Evolutionary conservation across 2,113 vertebrate species (phyloP), one percentile per base, ranked within the genome.

Genomic region (Hyla sarda): DNA sequence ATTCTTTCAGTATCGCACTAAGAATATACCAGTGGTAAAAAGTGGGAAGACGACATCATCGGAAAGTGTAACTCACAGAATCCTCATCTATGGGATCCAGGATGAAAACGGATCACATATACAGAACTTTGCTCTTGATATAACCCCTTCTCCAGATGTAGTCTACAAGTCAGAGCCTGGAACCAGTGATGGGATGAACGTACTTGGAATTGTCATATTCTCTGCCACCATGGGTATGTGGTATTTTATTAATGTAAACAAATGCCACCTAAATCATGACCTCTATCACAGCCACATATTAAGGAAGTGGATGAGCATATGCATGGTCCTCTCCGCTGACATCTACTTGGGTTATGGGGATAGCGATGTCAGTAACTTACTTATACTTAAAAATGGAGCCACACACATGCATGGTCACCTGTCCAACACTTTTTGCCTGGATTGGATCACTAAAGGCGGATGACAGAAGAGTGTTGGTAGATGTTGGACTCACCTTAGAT

Each of bases 151-250:
- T 0, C 97, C 97, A 0, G 97, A 99, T 82, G 94, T 99, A 80
- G 90, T 97, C 80, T 96, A 99, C 93, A 97, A 96, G 83, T 97
- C 97, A 0, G 96, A 97, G 2, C 97, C 97, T 0, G 97, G 96
- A 25, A 96, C 96, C 67, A 99, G 96, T 0, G 97, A 99, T 0
- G 98, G 98, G 93, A 99, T 98, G 97, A 99, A 99, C 0, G 98
- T 99, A 23, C 93, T 99, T n/a, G 98, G 98, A 30, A 99, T 99
- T 1, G 98, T 99, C 82, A 99, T 99, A 89, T 99, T 99, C 91
- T 99, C 98, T 1, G 96, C 97, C 60, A 99, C 97, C 0, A 99
- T 99, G 97, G 98, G 98, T 98, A 90, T n/a, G 93, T 89, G 37
- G 2, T 25, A 67, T 32, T 4, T 76, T 41, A 41, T 41, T 5